Percentiles rank a stretch among this genome's conserved stretches.
Conservation (phyloP, 2,888 invertebrate species). For the Drosophila phalerata region DNA sequence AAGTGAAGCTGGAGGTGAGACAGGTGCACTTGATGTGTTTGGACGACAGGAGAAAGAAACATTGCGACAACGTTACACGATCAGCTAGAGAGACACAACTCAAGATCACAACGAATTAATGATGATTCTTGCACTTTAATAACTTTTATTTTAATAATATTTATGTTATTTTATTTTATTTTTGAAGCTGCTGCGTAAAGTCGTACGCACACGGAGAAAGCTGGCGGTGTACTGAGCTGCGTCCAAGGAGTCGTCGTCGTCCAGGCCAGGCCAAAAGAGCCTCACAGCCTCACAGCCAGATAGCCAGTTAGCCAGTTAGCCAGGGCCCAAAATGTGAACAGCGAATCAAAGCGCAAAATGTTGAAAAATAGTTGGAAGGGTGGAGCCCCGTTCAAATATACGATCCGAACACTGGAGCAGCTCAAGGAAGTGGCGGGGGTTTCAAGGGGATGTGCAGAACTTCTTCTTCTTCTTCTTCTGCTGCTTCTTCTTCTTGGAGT, state of each 20-base stretch:
- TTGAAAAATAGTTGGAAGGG: conserved; percentile 72
- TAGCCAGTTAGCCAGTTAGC: too few species aligned
- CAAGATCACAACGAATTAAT: conserved; percentile 31
- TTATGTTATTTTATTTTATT: conserved; percentile 8
- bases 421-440: neutral
- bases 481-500: conserved; percentile 54
- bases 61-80: conserved; percentile 14
- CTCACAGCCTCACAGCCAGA: too few species aligned
- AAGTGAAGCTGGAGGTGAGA: conserved; percentile 37
- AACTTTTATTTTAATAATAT: neutral
- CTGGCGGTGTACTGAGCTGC: conserved; percentile 80
- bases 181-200: conserved; percentile 58
- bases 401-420: conserved; percentile 3
- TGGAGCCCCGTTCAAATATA: conserved; percentile 58
- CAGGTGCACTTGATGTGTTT: conserved; percentile 37
- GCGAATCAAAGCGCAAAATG: conserved; percentile 75
- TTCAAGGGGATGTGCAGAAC: conserved; percentile 14
- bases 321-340: conserved; percentile 72
- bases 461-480: conserved; percentile 1
- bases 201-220: conserved; percentile 82
- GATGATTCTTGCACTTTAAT: conserved; percentile 40
- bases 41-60: conserved; percentile 39
- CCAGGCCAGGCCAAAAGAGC: conserved; percentile 43
- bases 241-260: conserved; percentile 54
- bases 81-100: conserved; percentile 15